Conservation (phyloP, 2,113 vertebrate species). For the Barbus barbus region DNA sequence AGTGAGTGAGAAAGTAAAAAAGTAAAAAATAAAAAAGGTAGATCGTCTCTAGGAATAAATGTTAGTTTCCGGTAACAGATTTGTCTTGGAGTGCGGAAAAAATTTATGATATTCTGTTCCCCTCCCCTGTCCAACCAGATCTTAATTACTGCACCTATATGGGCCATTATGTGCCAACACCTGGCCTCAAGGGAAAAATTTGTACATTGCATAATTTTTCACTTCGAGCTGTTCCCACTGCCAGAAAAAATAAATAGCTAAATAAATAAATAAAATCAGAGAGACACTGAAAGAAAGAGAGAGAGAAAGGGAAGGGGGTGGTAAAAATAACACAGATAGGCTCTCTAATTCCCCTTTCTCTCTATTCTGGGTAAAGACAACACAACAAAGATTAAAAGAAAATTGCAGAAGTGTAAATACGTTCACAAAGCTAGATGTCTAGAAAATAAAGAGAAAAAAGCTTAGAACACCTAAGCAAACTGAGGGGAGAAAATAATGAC, state of each 20-base stretch:
- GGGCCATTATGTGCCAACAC: conserved; percentile 56
- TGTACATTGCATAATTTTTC: conserved; percentile 57
- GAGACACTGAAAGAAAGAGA: conserved; percentile 32
- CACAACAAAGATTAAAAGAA: conserved; percentile 31
- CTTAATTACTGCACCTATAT: conserved; percentile 58
- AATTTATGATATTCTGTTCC: conserved; percentile 36
- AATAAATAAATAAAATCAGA: conserved; percentile 42
- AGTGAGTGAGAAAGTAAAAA: conserved; percentile 46
- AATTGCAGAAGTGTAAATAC: background rate
- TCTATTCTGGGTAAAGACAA: conserved; percentile 7
- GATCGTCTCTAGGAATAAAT: conserved; percentile 44
- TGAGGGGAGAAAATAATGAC: background rate
- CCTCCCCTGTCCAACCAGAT: conserved; percentile 38
- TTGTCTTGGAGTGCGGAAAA: conserved; percentile 54
- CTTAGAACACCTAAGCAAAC: background rate
- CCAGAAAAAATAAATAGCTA: conserved; percentile 39
- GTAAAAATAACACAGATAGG: conserved; percentile 65
- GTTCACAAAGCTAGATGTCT: background rate
- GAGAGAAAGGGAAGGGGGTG: conserved; percentile 20
- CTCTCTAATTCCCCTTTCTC: background rate
- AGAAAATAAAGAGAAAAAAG: background rate
- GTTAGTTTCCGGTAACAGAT: conserved; percentile 49
- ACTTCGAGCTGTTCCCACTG: conserved; percentile 43
- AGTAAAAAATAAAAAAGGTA: background rate
- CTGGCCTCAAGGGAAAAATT: conserved; percentile 48